A percentile compares a stretch with the other conserved stretches of the same genome.
Conservation (phyloP, 37 sponge, comb jelly and placozoan species). For the Agelas oroides region DNA sequence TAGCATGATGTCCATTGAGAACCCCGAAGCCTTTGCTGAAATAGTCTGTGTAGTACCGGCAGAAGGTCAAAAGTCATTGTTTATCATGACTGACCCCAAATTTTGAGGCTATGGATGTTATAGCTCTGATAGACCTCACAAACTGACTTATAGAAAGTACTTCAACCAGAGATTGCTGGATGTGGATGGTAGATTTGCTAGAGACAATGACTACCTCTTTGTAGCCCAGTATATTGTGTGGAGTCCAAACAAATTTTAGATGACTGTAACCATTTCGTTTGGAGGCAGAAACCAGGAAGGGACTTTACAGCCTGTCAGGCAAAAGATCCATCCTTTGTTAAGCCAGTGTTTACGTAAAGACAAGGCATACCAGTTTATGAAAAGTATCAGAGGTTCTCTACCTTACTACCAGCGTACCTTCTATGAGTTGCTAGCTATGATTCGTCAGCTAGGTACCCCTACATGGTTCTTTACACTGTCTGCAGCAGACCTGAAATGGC, state of each 20-base stretch:
- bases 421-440: constrained; percentile 44
- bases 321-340: not conserved
- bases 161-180: constrained; percentile 29
- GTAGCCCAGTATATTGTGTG: constrained; percentile 37
- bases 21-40: constrained; percentile 10
- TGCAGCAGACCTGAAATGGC: constrained; percentile 53
- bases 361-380: constrained; percentile 44
- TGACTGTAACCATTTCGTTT: not conserved
- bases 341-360: constrained; percentile 7
- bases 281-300: not conserved
- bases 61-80: constrained; percentile 26
- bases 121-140: not conserved
- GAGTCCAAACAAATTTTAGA: constrained; percentile 23
- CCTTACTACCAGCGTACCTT: constrained; percentile 26
- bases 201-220: constrained; percentile 48
- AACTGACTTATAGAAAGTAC: constrained; percentile 43
- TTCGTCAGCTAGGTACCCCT: constrained; percentile 21
- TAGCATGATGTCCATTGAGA: constrained; percentile 24
- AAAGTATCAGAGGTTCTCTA: constrained; percentile 40
- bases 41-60: not conserved
- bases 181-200: constrained; percentile 36
- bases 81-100: constrained; percentile 21
- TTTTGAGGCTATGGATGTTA: constrained; percentile 32
- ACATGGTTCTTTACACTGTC: constrained; percentile 48
- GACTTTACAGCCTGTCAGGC: not conserved